Base-by-base conservation (phyloP, 2,888 invertebrate species). In the Lamproptera curius region DNA sequence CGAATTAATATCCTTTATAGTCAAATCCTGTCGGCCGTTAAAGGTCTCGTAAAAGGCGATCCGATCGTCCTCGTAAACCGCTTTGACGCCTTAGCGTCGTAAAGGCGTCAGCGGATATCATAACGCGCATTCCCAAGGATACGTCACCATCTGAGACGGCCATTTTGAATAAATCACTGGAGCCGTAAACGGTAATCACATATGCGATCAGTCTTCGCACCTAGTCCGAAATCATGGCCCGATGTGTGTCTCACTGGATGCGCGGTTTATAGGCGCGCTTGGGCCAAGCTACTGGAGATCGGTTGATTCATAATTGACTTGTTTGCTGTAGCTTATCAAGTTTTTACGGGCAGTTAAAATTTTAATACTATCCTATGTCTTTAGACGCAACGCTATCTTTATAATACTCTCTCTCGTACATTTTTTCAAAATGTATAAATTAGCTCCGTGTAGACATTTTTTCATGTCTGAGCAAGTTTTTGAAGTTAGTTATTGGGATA, bases 211-310 rank as follows among this genome's bases (percentile, higher is more conserved):
- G 61, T 67, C 67, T 79, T 84, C 76, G 70, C 83, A 81, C 82
- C 73, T 77, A 68, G 71, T 69, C 70, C 64, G 55, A 67, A 72
- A 75, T 74, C 68, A 64, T 58, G 60, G 56, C 56, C 64, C 66
- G 73, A 77, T 75, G 80, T 82, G 79, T 81, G 76, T 78, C 76
- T 80, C 77, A 73, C 63, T 68, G 70, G 63, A 68, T 71, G 69
- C 65, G 70, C 69, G 67, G 62, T 72, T 76, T 81, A 77, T 80
- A 70, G 65, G 57, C 44, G 37, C 15, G 14, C n/a, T n/a, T 58
- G 67, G 67, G 45, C 1, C 50, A 70, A 72, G 65, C 51, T 16
- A 55, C 9, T 42, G 41, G 36, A 44, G 10, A 17, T 5, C 1
- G 36, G 8, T 20, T 14, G 13, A n/a, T 31, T 2, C 16, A n/a